A percentile compares a stretch with the other conserved stretches of the same genome.
phyloP scores from a whole-genome alignment of 2,888 invertebrate species.

The Calameuta idolon region DNA sequence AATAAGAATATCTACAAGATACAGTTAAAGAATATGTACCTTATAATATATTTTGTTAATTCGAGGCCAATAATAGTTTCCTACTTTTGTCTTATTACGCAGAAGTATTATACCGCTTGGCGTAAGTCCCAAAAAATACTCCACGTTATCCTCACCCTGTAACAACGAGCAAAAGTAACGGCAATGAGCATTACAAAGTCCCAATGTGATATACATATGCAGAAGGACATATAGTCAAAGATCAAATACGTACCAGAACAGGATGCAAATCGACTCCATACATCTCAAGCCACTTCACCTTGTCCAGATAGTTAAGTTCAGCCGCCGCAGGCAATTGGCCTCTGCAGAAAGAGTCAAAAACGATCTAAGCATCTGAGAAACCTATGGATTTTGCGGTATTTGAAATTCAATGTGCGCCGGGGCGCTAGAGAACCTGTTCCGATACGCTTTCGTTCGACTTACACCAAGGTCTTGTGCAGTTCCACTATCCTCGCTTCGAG shows the following conservation, averaged over 20 bases:
- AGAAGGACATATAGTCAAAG: constrained; percentile 6
- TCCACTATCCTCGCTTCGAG: constrained; percentile 89
- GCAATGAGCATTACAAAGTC: constrained; percentile 10
- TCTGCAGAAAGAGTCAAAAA: constrained; percentile 67
- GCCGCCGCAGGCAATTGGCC: constrained; percentile 92
- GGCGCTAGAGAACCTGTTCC: not conserved
- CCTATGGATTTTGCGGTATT: not conserved
- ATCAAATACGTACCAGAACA: constrained; percentile 80
- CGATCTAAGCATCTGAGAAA: not conserved
- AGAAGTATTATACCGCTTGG: constrained; percentile 95
- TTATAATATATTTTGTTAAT: constrained; percentile 97
- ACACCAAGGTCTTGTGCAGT: constrained; percentile 89
- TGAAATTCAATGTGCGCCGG: constrained; percentile 1
- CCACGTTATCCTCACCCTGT: constrained; percentile 95
- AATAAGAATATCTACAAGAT: not conserved
- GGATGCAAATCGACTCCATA: constrained; percentile 98
- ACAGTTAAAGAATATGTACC: constrained; percentile 48
- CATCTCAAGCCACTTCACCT: constrained; percentile 99
- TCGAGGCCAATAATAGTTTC: constrained; percentile 98
- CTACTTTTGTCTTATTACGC: constrained; percentile 95
- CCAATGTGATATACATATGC: not conserved
- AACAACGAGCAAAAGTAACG: constrained; percentile 39
- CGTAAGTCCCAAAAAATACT: constrained; percentile 95
- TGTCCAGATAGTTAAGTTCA: constrained; percentile 94
- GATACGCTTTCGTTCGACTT: constrained; percentile 63